Conservation (phyloP, 2,888 invertebrate genomes). For the Linyphia triangularis region DNA sequence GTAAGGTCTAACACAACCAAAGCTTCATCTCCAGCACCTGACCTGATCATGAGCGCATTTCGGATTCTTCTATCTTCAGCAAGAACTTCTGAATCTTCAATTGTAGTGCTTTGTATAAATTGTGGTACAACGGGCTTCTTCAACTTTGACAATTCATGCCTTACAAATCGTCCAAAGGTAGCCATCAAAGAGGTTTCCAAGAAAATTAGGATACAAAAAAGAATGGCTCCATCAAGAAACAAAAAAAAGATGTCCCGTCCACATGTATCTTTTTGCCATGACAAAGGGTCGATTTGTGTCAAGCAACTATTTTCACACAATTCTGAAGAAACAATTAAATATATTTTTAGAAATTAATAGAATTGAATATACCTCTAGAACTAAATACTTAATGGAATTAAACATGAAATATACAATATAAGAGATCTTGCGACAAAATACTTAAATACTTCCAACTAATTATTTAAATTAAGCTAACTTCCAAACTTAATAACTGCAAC, state of each 20-base stretch:
- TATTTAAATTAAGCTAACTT: too few relatives aligned
- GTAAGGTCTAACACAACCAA: slow-evolving; percentile 64
- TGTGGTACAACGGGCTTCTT: neutral
- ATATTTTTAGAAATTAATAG: too few relatives aligned
- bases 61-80: slow-evolving; percentile 37
- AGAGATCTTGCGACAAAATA: too few relatives aligned
- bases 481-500: too few relatives aligned
- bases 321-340: too few relatives aligned
- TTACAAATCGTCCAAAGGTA: neutral
- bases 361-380: too few relatives aligned
- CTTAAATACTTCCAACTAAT: too few relatives aligned
- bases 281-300: neutral
- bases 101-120: neutral
- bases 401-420: too few relatives aligned
- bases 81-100: slow-evolving; percentile 58
- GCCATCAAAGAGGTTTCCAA: slow-evolving; percentile 77
- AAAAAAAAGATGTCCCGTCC: slow-evolving; percentile 32
- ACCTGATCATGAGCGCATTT: neutral
- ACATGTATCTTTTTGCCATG: slow-evolving; percentile 2
- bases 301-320: slow-evolving; percentile 28
- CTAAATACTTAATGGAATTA: too few relatives aligned
- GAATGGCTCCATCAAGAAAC: slow-evolving; percentile 36
- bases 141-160: neutral
- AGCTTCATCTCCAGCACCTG: slow-evolving; percentile 42
- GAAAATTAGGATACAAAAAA: slow-evolving; percentile 32